Evolutionary conservation across 1,140 invertebrate species (phyloP).

Genomic region (Drosophila mauritiana): DNA sequence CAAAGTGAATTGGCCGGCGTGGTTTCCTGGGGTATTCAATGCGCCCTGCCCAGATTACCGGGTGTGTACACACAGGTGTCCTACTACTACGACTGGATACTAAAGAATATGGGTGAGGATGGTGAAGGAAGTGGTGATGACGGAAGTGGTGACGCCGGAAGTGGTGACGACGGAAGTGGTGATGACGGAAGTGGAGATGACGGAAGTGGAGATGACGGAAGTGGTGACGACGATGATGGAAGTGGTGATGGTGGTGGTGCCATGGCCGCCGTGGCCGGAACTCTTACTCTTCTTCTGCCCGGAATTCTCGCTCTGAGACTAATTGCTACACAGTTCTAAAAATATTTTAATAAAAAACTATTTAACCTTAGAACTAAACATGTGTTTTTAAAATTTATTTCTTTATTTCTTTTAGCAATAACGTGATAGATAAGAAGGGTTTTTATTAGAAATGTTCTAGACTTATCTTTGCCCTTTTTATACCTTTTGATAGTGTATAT

Average conservation of each 20-base stretch:
- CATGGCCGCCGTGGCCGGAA: conserved; percentile 23
- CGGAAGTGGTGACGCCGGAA: neutral
- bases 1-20: conserved; percentile 87
- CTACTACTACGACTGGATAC: conserved; percentile 87
- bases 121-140: conserved; percentile 5
- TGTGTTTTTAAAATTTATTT: neutral
- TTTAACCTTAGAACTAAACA: neutral
- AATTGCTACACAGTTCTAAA: neutral
- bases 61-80: conserved; percentile 90
- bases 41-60: conserved; percentile 87
- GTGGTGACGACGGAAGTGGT: conserved; percentile 16
- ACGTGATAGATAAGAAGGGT: no score
- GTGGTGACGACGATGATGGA: conserved; percentile 3
- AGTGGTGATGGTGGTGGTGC: conserved; percentile 36
- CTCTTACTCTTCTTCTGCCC: conserved; percentile 40
- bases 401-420: neutral
- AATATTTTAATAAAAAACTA: neutral
- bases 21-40: conserved; percentile 90
- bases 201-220: conserved; percentile 1
- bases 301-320: conserved; percentile 6
- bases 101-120: conserved; percentile 37
- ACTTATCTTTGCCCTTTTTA: no score
- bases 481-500: no score
- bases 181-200: conserved; percentile 5
- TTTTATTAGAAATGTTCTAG: no score